Base-by-base conservation (phyloP, 2,113 vertebrate genomes). In the Chinchilla lanigera region DNA sequence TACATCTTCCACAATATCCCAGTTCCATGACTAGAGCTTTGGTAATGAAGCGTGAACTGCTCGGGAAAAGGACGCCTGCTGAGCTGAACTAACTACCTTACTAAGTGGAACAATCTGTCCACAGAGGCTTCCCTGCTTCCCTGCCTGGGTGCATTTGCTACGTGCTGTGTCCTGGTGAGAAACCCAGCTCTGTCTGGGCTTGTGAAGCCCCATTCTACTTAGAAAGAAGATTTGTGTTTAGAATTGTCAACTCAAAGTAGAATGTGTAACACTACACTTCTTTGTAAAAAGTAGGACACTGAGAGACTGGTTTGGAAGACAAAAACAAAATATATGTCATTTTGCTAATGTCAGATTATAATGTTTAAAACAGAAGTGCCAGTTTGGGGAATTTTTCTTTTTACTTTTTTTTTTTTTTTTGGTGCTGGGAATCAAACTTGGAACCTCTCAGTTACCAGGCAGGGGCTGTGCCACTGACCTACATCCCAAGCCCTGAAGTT, bases 261-360 rank as follows among this genome's bases (percentile, higher is more conserved):
- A 91, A 77, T 52, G 16, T 22, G 1, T 82, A 63, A 82, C 0
- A 2, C 3, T 41, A 52, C 16, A 61, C 61, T 80, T 58, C 84
- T 35, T 44, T 67, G 84, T 58, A 41, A 28, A 82, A 93, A 50
- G 12, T 44, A 28, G 30, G 17, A 61, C 33, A 63, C 20, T 22
- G n/a, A 95, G n/a, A 63, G 52, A 67, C n/a, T 86, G 63, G 38
- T 67, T 82, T 19, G n/a, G 71, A 93, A 91, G 77, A 85, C 4
- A 95, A 78, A 94, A 75, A 22, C 10, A 47, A 90, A 83, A 54
- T 54, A 50, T 1, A 54, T 1, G 47, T 41, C 2, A 52, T 20
- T 67, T 14, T 44, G 28, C 19, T 90, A 63, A 88, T 67, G 30
- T 81, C 80, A 60, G 47, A 75, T 20, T 75, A 35, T 26, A 84